phyloP scores from a whole-genome alignment of 2,888 invertebrate genomes.

The Andrena flavipes region DNA sequence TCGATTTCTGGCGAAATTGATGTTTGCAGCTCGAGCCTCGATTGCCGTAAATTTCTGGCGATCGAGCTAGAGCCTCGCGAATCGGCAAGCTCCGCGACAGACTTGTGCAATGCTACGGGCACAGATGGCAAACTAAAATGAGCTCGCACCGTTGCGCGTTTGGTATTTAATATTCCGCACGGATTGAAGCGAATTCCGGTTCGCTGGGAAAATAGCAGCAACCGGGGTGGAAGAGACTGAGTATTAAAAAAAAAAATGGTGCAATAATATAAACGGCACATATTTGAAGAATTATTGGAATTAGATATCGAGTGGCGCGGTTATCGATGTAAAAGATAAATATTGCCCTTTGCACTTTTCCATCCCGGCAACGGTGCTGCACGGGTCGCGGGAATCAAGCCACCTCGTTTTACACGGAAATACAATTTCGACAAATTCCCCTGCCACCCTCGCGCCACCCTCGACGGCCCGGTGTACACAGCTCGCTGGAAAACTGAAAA shows the following conservation, averaged over 20 bases:
- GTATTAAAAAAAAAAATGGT: neutral
- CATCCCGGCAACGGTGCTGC: neutral
- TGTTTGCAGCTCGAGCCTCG: too few species aligned
- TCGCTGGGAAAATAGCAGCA: neutral
- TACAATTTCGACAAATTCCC: constrained; percentile 59
- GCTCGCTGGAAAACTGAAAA: constrained; percentile 43
- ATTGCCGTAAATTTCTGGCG: too few species aligned
- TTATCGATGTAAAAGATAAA: constrained; percentile 55
- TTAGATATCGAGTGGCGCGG: constrained; percentile 17
- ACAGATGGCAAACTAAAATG: too few species aligned
- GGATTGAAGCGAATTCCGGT: neutral
- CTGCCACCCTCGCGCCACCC: neutral
- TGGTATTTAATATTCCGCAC: too few species aligned
- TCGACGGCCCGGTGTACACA: neutral
- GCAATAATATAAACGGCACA: constrained; percentile 31
- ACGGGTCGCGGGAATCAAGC: neutral
- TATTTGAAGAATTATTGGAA: constrained; percentile 36
- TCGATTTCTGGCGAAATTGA: too few species aligned
- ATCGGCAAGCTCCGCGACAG: too few species aligned
- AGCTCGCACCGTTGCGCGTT: too few species aligned
- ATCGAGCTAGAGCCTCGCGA: too few species aligned
- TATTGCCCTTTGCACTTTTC: constrained; percentile 44
- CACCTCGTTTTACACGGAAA: constrained; percentile 37
- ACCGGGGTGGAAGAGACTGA: neutral
- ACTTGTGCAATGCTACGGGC: too few species aligned